A percentile compares a stretch with the other conserved stretches of the same genome.
phyloP scores from a whole-genome alignment of 2,888 invertebrate genomes.

The Pemphredon lugubris region DNA sequence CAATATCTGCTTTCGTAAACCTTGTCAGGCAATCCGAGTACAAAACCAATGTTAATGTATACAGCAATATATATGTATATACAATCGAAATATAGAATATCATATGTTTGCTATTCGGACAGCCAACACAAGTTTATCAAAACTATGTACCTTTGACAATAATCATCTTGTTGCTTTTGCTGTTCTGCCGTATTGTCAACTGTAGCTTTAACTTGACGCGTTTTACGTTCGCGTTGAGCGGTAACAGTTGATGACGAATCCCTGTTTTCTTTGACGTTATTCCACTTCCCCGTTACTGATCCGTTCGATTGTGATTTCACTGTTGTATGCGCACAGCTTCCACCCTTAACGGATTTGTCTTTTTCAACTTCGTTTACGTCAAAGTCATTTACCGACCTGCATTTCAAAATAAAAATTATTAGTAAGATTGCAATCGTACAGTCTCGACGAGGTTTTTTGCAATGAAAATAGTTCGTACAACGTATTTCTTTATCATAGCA shows the following conservation, averaged over 20 bases:
- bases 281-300: slow-evolving; percentile 77
- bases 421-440: slow-evolving; percentile 9
- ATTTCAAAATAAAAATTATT: slow-evolving; percentile 42
- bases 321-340: slow-evolving; percentile 70
- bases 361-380: slow-evolving; percentile 82
- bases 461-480: background rate
- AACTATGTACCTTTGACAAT: slow-evolving; percentile 81
- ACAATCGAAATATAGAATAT: background rate
- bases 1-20: background rate
- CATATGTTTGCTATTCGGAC: too few species aligned
- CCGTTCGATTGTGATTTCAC: slow-evolving; percentile 79
- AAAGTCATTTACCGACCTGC: slow-evolving; percentile 81
- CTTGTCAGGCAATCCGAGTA: background rate
- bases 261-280: slow-evolving; percentile 78
- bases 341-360: slow-evolving; percentile 80
- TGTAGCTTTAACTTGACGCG: slow-evolving; percentile 78
- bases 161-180: slow-evolving; percentile 81
- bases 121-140: too few species aligned
- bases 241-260: slow-evolving; percentile 75
- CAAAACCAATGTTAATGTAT: background rate
- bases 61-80: background rate
- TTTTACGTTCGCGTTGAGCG: slow-evolving; percentile 80
- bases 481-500: background rate
- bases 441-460: background rate
- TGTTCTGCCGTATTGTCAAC: slow-evolving; percentile 78